Conservation (phyloP, 2,797 vertebrate genomes). For the Gastrophryne carolinensis region DNA sequence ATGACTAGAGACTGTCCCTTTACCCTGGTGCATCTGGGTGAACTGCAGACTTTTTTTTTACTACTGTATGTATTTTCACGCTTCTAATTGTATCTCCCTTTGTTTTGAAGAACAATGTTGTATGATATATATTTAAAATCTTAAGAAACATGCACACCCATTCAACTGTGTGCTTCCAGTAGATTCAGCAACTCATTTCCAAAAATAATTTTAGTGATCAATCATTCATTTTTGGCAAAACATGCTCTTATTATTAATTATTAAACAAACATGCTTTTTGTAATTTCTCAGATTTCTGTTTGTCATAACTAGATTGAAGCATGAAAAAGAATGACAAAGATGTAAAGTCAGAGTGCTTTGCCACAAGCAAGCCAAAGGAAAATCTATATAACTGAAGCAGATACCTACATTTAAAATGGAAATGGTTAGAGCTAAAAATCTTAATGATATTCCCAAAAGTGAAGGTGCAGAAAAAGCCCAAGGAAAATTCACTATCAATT, state of each 20-base stretch:
- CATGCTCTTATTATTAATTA: neutral
- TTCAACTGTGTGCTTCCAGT: too few relatives aligned
- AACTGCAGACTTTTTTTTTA: too few relatives aligned
- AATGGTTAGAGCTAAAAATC: slow-evolving; percentile 18
- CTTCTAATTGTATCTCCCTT: too few relatives aligned
- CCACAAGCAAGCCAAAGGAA: slow-evolving; percentile 41
- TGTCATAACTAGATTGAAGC: neutral
- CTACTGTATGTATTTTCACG: too few relatives aligned
- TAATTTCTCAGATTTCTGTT: neutral
- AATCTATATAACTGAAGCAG: slow-evolving; percentile 21
- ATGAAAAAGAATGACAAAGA: neutral
- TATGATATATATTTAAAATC: too few relatives aligned
- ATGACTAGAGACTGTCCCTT: too few relatives aligned
- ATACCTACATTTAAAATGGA: slow-evolving; percentile 25
- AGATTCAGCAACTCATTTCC: neutral
- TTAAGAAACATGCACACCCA: too few relatives aligned
- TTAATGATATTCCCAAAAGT: slow-evolving; percentile 39
- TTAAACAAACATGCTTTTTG: neutral
- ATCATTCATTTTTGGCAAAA: neutral
- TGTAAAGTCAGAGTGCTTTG: slow-evolving; percentile 1
- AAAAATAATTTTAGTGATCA: neutral
- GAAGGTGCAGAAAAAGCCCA: slow-evolving; percentile 24
- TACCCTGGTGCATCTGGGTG: too few relatives aligned
- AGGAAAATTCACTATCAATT: slow-evolving; percentile 42
- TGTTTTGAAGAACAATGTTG: too few relatives aligned